These are phyloP conservation scores for Prionace glauca DNA, from an alignment of 2,797 vertebrate genomes.

Conservation along the genomic window DNA sequence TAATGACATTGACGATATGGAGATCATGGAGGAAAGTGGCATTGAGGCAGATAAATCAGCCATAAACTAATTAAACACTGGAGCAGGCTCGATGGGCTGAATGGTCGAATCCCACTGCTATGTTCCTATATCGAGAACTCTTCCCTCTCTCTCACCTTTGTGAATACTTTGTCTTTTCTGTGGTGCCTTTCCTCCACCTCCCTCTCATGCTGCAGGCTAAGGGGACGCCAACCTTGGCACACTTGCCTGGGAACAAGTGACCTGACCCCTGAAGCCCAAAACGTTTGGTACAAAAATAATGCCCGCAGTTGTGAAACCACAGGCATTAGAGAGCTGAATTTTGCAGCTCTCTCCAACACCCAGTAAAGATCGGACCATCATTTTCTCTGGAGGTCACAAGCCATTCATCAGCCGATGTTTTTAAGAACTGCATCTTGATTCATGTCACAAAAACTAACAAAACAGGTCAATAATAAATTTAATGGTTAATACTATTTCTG, in stretches of 20 bases:
- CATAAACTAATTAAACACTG: too few relatives aligned
- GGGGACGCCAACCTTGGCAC: background rate
- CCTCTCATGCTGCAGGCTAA: background rate
- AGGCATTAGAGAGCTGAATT: background rate
- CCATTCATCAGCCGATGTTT: background rate
- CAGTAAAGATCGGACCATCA: background rate
- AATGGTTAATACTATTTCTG: background rate
- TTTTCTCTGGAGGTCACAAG: background rate
- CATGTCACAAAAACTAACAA: background rate
- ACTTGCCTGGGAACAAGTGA: background rate
- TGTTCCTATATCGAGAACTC: too few relatives aligned
- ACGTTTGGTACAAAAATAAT: background rate
- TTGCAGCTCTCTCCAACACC: background rate
- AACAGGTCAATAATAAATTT: background rate
- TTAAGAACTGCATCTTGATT: constrained; percentile 3
- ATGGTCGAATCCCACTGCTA: too few relatives aligned
- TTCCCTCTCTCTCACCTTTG: too few relatives aligned
- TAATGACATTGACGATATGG: too few relatives aligned
- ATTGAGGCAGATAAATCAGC: too few relatives aligned
- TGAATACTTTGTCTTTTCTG: background rate
- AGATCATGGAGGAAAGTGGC: too few relatives aligned
- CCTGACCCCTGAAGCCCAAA: background rate
- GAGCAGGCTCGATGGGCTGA: too few relatives aligned
- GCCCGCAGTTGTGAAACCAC: background rate
- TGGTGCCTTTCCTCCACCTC: background rate